phyloP scores from a whole-genome alignment of 2,797 vertebrate species.

The Anguilla marmorata region DNA sequence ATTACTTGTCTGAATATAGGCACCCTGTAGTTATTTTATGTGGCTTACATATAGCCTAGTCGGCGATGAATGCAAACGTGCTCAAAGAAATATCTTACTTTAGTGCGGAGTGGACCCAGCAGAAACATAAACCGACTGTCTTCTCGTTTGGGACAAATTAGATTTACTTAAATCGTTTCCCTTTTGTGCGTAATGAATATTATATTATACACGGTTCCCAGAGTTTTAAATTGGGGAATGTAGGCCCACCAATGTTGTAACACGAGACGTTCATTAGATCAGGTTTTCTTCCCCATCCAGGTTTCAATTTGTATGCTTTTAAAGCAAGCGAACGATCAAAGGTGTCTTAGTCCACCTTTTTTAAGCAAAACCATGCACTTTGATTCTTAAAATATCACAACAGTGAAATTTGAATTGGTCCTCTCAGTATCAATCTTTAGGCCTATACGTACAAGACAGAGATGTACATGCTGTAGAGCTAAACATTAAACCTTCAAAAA shows the following conservation, averaged over 20 bases:
- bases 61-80: constrained; percentile 40
- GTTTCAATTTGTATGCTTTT: constrained; percentile 1
- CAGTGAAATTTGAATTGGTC: neutral
- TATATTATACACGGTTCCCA: constrained; percentile 52
- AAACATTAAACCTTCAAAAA: neutral
- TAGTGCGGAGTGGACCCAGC: constrained; percentile 47
- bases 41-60: constrained; percentile 37
- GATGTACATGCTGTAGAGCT: neutral
- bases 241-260: constrained; percentile 52
- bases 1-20: neutral
- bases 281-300: neutral
- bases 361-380: neutral
- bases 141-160: constrained; percentile 59
- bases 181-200: constrained; percentile 55
- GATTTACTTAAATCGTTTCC: constrained; percentile 58
- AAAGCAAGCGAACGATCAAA: neutral
- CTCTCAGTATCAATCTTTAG: neutral
- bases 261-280: constrained; percentile 38
- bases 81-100: constrained; percentile 42
- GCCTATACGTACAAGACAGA: neutral
- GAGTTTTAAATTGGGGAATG: constrained; percentile 48
- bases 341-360: neutral
- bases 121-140: constrained; percentile 51
- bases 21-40: constrained; percentile 7
- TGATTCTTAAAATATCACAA: neutral